Conservation (phyloP, 2,113 vertebrate genomes). For the Xerus inauris region DNA sequence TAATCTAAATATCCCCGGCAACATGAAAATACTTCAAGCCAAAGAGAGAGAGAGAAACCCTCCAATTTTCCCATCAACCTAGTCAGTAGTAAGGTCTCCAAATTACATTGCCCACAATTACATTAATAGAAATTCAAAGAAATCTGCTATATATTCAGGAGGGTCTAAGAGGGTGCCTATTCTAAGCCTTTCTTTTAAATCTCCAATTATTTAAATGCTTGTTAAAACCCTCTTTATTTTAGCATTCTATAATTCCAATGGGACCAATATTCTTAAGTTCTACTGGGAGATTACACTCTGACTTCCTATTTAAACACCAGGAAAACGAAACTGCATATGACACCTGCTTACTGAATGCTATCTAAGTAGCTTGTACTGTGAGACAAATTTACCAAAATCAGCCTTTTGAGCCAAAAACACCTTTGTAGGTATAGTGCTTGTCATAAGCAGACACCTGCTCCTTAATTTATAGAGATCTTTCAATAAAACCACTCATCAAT, state of each 20-base stretch:
- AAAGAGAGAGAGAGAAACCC: neutral
- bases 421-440: conserved; percentile 42
- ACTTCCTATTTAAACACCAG: conserved; percentile 30
- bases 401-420: conserved; percentile 27
- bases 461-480: conserved; percentile 38
- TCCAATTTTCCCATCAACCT: conserved; percentile 30
- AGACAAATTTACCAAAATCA: conserved; percentile 52
- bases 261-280: conserved; percentile 30
- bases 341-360: conserved; percentile 52
- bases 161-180: neutral
- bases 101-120: conserved; percentile 11
- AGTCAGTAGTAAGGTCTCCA: neutral
- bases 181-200: conserved; percentile 54
- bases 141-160: neutral
- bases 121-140: conserved; percentile 53
- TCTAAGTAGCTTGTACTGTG: neutral
- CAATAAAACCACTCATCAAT: conserved; percentile 57
- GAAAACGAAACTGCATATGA: neutral
- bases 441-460: conserved; percentile 51
- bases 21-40: conserved; percentile 52
- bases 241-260: conserved; percentile 50
- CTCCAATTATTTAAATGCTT: conserved; percentile 55
- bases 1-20: conserved; percentile 47
- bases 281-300: conserved; percentile 11
- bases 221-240: conserved; percentile 33